Conservation (phyloP, 2,888 invertebrate genomes). For the Ormyrus labotus region DNA sequence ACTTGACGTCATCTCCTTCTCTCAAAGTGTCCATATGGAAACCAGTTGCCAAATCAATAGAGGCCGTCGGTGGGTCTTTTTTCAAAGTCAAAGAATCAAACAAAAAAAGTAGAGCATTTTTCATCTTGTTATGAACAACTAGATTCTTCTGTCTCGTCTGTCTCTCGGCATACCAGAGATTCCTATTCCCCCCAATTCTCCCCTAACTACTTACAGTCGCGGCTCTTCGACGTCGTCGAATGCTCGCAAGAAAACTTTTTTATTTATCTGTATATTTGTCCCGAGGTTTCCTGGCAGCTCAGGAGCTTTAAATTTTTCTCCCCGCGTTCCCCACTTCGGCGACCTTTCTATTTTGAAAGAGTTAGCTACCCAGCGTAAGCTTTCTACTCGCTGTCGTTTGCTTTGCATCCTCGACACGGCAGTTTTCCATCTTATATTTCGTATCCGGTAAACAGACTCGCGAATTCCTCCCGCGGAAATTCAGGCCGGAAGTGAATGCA, state of each 20-base stretch:
- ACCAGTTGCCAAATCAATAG: slow-evolving; percentile 81
- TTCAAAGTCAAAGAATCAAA: slow-evolving; percentile 54
- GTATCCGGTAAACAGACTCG: slow-evolving; percentile 51
- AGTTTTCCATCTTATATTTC: slow-evolving; percentile 9
- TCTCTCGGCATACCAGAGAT: not conserved
- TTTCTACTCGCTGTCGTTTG: slow-evolving; percentile 17
- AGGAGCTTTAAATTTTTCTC: not conserved
- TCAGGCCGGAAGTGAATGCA: slow-evolving; percentile 34
- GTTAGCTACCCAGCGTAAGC: not conserved
- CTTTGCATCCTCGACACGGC: slow-evolving; percentile 16
- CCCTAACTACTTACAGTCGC: slow-evolving; percentile 24
- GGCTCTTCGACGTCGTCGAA: not conserved
- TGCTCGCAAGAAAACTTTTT: slow-evolving; percentile 39
- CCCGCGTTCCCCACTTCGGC: not conserved
- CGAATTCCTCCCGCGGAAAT: not conserved
- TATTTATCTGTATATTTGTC: slow-evolving; percentile 53
- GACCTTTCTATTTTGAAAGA: too few relatives aligned
- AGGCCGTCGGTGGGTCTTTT: slow-evolving; percentile 88
- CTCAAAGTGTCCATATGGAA: slow-evolving; percentile 82
- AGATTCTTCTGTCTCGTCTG: not conserved
- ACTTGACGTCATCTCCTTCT: slow-evolving; percentile 87
- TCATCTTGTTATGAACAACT: slow-evolving; percentile 27
- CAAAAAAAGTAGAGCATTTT: not conserved
- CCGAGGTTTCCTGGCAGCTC: slow-evolving; percentile 31
- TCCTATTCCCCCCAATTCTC: not conserved